A percentile compares a stretch with the other conserved stretches of the same genome.
These are phyloP conservation scores for Lepidotrigona ventralis DNA, from an alignment of 1,140 invertebrate genomes.

Conservation along the genomic window DNA sequence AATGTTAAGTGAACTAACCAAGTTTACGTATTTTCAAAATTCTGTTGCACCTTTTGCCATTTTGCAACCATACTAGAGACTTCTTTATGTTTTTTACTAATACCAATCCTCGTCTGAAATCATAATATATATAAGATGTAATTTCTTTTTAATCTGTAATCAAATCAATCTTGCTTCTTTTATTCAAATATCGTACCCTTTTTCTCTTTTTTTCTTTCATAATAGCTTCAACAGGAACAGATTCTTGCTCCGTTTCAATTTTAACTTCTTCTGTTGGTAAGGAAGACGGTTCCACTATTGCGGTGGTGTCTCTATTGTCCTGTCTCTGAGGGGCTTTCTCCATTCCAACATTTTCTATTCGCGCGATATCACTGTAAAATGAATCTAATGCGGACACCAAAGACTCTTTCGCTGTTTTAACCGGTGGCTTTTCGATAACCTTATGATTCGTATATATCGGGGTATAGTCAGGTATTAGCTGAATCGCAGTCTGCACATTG, in stretches of 20 bases:
- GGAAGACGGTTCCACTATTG: slow-evolving; percentile 4
- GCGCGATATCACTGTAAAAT: slow-evolving; percentile 83
- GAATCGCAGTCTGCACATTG: slow-evolving; percentile 71
- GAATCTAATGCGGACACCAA: slow-evolving; percentile 80
- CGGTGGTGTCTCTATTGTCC: neutral
- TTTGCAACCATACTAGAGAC: slow-evolving; percentile 87
- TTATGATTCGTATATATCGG: slow-evolving; percentile 76
- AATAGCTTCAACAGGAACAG: neutral
- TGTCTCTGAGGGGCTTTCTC: slow-evolving; percentile 49
- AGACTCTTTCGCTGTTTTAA: slow-evolving; percentile 74
- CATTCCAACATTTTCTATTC: slow-evolving; percentile 76
- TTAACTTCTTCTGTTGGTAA: slow-evolving; percentile 30
- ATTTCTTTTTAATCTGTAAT: neutral
- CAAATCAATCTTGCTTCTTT: neutral
- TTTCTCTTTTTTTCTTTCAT: slow-evolving; percentile 51
- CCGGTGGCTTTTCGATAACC: slow-evolving; percentile 75
- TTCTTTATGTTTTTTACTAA: slow-evolving; percentile 86
- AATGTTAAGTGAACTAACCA: neutral
- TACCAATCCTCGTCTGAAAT: slow-evolving; percentile 82
- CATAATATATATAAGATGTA: neutral
- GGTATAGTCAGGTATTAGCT: slow-evolving; percentile 75
- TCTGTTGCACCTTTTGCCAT: slow-evolving; percentile 87
- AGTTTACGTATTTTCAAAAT: slow-evolving; percentile 72
- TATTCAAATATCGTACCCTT: slow-evolving; percentile 36
- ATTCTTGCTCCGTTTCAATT: slow-evolving; percentile 41